Evolutionary conservation across 2,113 vertebrate species (phyloP), one percentile per base, ranked within the genome.

Genomic region (Campylorhamphus procurvoides): DNA sequence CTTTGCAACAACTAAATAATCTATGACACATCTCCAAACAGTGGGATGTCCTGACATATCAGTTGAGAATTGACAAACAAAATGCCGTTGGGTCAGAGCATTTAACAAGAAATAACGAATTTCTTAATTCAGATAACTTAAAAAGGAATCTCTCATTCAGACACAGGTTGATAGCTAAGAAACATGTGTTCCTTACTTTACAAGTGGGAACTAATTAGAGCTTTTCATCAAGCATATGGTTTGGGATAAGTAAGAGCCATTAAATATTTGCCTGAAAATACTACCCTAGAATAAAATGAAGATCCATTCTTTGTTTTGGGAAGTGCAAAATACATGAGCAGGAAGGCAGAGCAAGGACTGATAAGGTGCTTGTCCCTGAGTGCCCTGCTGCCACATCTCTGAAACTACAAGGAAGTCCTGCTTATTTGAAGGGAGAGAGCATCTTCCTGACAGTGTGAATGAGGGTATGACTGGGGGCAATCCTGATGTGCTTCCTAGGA

Each of bases 381-480:
- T 18, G 28, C 31, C 2, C 28, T 44, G 27, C 37, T 69, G 40
- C 59, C 50, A 42, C 28, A 44, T 16, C 31, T 39, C 62, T 76
- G 46, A 63, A 53, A 10, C 35, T 86, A 18, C 37, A 24, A 59
- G 6, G 12, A n/a, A 84, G 3, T 46, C 35, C 25, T 40, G 46
- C 14, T 40, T 25, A 6, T 78, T 20, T 23, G 17, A 49, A 53
- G 7, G 12, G 25, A 74, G 28, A 46, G 12, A 46, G 9, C 16
- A 31, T 28, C 31, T 84, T 74, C 44, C 25, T 67, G 42, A 15
- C 39, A 59, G 12, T 13, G 6, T 9, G 9, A 84, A 53, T 42
- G 46, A 35, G 3, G 8, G 9, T 7, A 12, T 35, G 15, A n/a
- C 1, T 28, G 19, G 5, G 6, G 35, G 6, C 7, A 60, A 35